These are phyloP conservation scores for Danio tinwini DNA, from an alignment of 2,797 vertebrate genomes.

Conservation along the genomic window DNA sequence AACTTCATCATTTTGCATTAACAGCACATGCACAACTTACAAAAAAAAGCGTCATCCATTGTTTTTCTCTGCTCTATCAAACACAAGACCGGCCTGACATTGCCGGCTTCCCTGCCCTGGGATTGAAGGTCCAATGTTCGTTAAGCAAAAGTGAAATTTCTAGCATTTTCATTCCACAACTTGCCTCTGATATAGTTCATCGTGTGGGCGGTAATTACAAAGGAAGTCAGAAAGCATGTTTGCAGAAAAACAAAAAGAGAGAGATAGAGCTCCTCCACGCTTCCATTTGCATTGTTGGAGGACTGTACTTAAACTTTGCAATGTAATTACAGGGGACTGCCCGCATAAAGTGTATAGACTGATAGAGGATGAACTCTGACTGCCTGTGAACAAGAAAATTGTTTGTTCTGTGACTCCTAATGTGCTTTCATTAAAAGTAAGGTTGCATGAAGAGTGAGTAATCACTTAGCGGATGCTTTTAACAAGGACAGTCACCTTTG, in stretches of 20 bases:
- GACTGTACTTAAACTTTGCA: constrained; percentile 32
- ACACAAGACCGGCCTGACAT: background rate
- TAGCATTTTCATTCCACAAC: background rate
- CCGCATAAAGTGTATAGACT: constrained; percentile 16
- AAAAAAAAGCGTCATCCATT: background rate
- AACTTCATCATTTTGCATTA: background rate
- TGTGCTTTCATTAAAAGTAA: constrained; percentile 7
- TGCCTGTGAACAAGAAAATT: constrained; percentile 28
- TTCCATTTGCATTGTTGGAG: constrained; percentile 29
- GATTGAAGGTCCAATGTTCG: background rate
- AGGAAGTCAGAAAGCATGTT: constrained; percentile 33
- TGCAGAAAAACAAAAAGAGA: constrained; percentile 37
- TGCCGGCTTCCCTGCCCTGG: background rate
- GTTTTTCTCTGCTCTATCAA: background rate
- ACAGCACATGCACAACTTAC: background rate
- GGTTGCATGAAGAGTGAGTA: background rate
- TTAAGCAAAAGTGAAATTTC: background rate
- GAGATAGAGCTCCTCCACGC: constrained; percentile 22
- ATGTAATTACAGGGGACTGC: constrained; percentile 31
- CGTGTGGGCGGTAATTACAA: constrained; percentile 45
- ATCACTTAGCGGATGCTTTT: constrained; percentile 20
- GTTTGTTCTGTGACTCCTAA: constrained; percentile 19
- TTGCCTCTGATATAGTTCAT: background rate
- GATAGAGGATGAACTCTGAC: constrained; percentile 18
- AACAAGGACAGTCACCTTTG: background rate